Conservation (phyloP, 2,888 invertebrate genomes). For the Arge pagana region DNA sequence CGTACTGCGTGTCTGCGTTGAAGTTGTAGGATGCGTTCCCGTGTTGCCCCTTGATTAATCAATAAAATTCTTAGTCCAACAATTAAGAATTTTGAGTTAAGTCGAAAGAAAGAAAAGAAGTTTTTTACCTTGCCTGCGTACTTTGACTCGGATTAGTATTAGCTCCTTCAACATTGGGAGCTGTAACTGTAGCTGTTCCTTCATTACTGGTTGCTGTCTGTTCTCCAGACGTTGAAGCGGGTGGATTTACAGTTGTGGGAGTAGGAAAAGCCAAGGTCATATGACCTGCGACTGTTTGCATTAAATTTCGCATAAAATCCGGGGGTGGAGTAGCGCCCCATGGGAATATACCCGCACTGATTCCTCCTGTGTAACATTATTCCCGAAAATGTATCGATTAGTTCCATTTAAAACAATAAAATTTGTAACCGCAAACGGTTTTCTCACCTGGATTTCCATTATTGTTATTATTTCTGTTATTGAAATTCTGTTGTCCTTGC, state of each 20-base stretch:
- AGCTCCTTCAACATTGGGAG: slow-evolving; percentile 40
- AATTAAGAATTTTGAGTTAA: no score
- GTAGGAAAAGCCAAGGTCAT: slow-evolving; percentile 48
- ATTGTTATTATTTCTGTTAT: slow-evolving; percentile 30
- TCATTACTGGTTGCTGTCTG: slow-evolving; percentile 36
- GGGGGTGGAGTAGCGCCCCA: slow-evolving; percentile 59
- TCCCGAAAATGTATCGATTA: background rate
- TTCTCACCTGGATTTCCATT: slow-evolving; percentile 22
- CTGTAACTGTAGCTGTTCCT: slow-evolving; percentile 34
- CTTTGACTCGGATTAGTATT: slow-evolving; percentile 50
- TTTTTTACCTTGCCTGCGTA: slow-evolving; percentile 50
- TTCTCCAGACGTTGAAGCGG: slow-evolving; percentile 32
- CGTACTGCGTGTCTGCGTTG: slow-evolving; percentile 72
- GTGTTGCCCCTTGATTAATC: slow-evolving; percentile 62
- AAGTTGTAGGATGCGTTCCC: slow-evolving; percentile 72
- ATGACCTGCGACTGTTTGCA: slow-evolving; percentile 62
- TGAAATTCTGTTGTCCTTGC: slow-evolving; percentile 33
- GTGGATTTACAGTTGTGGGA: slow-evolving; percentile 28
- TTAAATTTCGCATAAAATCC: slow-evolving; percentile 63
- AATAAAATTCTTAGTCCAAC: background rate
- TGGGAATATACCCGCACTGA: slow-evolving; percentile 48
- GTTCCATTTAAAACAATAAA: slow-evolving; percentile 23
- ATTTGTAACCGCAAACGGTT: slow-evolving; percentile 34
- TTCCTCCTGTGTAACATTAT: slow-evolving; percentile 25
- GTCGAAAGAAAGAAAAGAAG: no score